These are phyloP conservation scores for Cyclophora albipunctata DNA, from an alignment of 2,888 invertebrate species.

Conservation along the genomic window DNA sequence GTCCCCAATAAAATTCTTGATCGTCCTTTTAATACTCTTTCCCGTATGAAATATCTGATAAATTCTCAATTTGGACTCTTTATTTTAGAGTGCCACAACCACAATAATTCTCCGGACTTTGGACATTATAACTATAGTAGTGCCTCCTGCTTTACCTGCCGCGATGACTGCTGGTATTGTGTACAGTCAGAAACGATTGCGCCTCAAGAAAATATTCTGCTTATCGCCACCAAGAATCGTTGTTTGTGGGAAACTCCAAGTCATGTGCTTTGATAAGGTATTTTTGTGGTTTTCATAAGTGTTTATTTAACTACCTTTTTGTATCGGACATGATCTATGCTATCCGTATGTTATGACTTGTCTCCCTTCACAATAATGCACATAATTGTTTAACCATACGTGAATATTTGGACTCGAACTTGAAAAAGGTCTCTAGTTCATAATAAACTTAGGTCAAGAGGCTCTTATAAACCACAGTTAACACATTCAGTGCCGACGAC, in stretches of 20 bases:
- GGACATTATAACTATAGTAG: slow-evolving; percentile 94
- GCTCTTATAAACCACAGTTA: no score
- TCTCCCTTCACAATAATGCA: no score
- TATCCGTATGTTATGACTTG: no score
- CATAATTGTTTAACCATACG: no score
- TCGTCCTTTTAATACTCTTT: no score
- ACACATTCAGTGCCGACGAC: no score
- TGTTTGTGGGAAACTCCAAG: slow-evolving; percentile 85
- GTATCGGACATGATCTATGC: no score
- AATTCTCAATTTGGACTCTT: background rate
- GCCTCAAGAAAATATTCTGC: slow-evolving; percentile 82
- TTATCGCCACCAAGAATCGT: slow-evolving; percentile 87
- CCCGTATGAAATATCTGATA: no score
- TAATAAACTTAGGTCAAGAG: no score
- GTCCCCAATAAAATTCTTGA: no score
- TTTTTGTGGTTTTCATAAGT: slow-evolving; percentile 5
- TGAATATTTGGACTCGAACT: no score
- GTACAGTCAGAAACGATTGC: slow-evolving; percentile 83
- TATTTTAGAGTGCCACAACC: slow-evolving; percentile 62
- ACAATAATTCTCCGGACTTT: slow-evolving; percentile 85
- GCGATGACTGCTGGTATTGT: slow-evolving; percentile 89
- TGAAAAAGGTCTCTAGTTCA: no score
- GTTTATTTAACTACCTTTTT: slow-evolving; percentile 2
- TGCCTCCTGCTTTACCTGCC: slow-evolving; percentile 93
- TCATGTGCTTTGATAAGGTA: slow-evolving; percentile 93